Base-by-base conservation (phyloP, 2,797 vertebrate genomes). In the Hypotaenidia philippensis region DNA sequence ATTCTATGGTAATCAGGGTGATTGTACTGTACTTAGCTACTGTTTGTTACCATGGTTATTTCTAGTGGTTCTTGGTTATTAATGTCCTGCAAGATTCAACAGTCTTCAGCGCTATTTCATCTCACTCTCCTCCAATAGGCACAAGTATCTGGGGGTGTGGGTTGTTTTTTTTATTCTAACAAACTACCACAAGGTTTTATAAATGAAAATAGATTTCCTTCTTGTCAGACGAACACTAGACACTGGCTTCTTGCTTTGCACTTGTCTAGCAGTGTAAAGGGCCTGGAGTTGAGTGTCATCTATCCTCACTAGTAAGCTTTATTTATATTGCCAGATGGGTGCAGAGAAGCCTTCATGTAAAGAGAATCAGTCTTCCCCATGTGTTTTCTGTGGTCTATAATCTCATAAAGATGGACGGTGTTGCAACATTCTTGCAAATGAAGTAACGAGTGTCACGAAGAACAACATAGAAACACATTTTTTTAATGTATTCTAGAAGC, bases 1-100 rank as follows among this genome's bases (percentile, higher is more conserved):
- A 98, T 98, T 98, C 98, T 97, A 95, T 97, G 96, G 97, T 98
- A 98, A 98, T 98, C 97, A 98, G 97, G 92, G 95, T 97, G 97
- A 98, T 98, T 98, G 97, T 97, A 96, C 97, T 97, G 96, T 97
- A 98, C 96, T 97, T 97, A 96, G 93, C 94, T 90, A 77, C 96
- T 97, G 91, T 92, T 90, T 94, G 97, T 98, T 98, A 97, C 97
- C 97, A 98, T 98, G 97, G 98, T 97, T 98, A 98, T 98, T 93
- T 95, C 95, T 97, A 97, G 97, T 96, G 93, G 95, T 96, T 94
- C 94, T 96, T 91, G 96, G 94, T 97, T 98, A 97, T 97, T 97
- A 97, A 97, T 96, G 97, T 95, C 89, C 92, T 87, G 76, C 89
- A 97, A 98, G 97, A 97, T 93, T 97, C 95, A 95, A 94, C 92